A percentile compares a stretch with the other conserved stretches of the same genome.
Conservation (phyloP, 23 tunicate genomes). For the Trididemnum nubilum region DNA sequence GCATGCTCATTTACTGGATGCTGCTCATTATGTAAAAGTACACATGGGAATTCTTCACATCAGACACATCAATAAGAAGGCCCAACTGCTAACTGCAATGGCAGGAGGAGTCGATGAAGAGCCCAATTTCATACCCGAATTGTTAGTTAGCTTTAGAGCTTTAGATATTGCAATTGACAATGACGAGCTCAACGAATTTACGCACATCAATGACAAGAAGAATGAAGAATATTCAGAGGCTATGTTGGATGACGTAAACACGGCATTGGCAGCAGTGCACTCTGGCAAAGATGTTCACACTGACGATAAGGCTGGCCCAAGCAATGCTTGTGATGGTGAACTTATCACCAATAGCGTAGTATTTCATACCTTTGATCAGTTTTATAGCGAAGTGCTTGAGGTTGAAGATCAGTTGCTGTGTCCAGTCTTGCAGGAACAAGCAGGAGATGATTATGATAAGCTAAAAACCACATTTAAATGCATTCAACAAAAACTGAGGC, state of each 20-base stretch:
- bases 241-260: slow-evolving; percentile 18
- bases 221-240: slow-evolving; percentile 33
- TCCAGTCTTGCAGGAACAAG: no score
- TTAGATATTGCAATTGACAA: slow-evolving; percentile 29
- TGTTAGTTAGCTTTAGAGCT: slow-evolving; percentile 7
- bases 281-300: slow-evolving; percentile 2
- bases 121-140: slow-evolving; percentile 3
- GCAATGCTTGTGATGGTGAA: slow-evolving; percentile 3
- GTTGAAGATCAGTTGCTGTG: no score
- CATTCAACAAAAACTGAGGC: no score
- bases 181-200: slow-evolving; percentile 41
- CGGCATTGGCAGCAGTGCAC: slow-evolving; percentile 11
- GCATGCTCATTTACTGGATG: slow-evolving; percentile 54
- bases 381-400: no score
- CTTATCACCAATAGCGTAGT: slow-evolving; percentile 18
- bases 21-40: slow-evolving; percentile 49
- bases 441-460: slow-evolving; percentile 22
- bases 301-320: no score
- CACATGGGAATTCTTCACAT: slow-evolving; percentile 34
- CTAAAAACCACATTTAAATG: no score
- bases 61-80: slow-evolving; percentile 36
- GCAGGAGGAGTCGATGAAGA: slow-evolving; percentile 34
- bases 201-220: slow-evolving; percentile 30
- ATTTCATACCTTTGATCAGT: slow-evolving; percentile 28
- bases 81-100: slow-evolving; percentile 24